phyloP scores from a whole-genome alignment of 1,140 invertebrate genomes.

The Reticulitermes speratus region DNA sequence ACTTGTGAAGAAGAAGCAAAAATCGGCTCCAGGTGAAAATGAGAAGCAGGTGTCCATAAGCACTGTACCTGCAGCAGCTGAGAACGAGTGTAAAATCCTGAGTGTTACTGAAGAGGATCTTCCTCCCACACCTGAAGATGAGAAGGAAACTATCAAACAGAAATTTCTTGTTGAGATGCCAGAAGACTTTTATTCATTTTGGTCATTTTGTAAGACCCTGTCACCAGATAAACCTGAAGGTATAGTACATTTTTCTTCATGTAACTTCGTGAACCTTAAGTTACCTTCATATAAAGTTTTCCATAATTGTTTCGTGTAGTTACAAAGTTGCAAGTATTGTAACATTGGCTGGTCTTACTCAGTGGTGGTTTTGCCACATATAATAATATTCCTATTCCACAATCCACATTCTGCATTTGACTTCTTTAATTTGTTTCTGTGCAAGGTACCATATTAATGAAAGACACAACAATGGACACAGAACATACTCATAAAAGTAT shows the following conservation, averaged over 20 bases:
- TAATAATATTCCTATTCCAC: no score
- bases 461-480: no score
- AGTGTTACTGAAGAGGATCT: background rate
- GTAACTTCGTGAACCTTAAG: no score
- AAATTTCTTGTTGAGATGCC: conserved; percentile 87
- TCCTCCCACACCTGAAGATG: conserved; percentile 19
- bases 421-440: no score
- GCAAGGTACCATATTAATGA: no score
- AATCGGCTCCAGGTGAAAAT: background rate
- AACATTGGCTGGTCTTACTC: no score
- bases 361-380: no score
- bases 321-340: no score
- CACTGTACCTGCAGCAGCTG: background rate
- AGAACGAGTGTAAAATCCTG: background rate
- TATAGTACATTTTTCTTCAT: conserved; percentile 34
- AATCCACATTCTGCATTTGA: no score
- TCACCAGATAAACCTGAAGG: conserved; percentile 58
- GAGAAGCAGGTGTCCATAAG: background rate
- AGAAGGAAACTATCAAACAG: conserved; percentile 60
- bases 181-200: conserved; percentile 82
- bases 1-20: background rate
- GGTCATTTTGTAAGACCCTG: conserved; percentile 71
- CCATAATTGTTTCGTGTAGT: no score
- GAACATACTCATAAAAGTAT: no score
- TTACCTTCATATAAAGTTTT: no score